A percentile compares a stretch with the other conserved stretches of the same genome.
Evolutionary conservation across 2,888 invertebrate genomes (phyloP).

Genomic region (Cenopis cana): DNA sequence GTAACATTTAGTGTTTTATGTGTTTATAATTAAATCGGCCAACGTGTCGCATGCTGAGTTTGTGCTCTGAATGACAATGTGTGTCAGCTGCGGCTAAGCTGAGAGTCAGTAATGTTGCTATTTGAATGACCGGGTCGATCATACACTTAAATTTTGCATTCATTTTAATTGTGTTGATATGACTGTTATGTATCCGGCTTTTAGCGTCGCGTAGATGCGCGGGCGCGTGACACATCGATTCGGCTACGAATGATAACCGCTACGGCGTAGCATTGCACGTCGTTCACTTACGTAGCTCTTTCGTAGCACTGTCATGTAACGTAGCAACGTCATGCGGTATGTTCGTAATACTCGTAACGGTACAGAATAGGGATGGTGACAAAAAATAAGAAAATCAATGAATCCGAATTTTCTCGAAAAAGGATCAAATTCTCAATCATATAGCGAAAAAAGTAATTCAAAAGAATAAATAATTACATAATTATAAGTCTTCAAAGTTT

Average conservation of each 20-base stretch:
- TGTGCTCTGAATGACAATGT: conserved; percentile 16
- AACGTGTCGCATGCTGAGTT: conserved; percentile 19
- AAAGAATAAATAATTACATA: no score
- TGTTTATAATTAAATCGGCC: conserved; percentile 3
- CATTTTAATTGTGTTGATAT: no score
- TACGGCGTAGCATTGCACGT: background rate
- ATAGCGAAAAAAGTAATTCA: no score
- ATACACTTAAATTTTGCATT: background rate
- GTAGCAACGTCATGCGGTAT: no score
- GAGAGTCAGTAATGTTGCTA: background rate
- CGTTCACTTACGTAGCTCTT: background rate
- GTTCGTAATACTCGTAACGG: no score
- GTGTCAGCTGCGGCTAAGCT: background rate
- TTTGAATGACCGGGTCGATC: background rate
- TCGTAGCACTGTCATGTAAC: background rate
- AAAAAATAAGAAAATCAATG: no score
- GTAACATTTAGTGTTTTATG: background rate
- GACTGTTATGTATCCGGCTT: no score
- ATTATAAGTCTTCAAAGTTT: no score
- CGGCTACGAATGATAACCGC: background rate
- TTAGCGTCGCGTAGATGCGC: no score
- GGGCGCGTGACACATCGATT: background rate
- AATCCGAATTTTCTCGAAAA: no score
- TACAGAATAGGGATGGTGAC: no score
- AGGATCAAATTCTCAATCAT: no score